phyloP scores from a whole-genome alignment of 2,113 vertebrate species.

The Stigmatopora argus region DNA sequence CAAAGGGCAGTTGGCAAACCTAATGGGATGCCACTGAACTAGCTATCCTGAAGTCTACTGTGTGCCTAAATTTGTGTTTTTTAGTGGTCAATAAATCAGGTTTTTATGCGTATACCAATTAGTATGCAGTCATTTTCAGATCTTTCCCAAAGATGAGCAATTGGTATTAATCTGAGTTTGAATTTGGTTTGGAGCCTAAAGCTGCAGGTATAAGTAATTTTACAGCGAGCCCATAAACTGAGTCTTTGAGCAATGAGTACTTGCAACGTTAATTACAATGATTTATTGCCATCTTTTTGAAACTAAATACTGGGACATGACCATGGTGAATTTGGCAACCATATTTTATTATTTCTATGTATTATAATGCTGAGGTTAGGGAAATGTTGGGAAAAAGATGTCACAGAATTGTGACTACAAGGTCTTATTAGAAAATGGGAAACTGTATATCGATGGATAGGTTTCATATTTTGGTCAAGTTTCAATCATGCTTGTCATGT shows the following conservation, averaged over 20 bases:
- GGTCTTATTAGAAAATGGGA: background rate
- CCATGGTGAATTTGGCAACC: background rate
- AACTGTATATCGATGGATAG: constrained; percentile 25
- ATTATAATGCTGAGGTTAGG: too few species aligned
- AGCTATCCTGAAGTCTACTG: too few species aligned
- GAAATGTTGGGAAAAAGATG: background rate
- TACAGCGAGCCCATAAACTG: too few species aligned
- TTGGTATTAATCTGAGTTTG: background rate
- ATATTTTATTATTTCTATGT: background rate
- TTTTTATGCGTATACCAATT: background rate
- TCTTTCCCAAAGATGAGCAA: background rate
- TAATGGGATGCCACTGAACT: too few species aligned
- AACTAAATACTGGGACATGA: background rate
- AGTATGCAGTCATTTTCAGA: background rate
- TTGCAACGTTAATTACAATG: background rate
- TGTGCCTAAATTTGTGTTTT: too few species aligned
- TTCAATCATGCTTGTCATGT: constrained; percentile 33
- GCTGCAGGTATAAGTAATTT: too few species aligned
- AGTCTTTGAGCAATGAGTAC: background rate
- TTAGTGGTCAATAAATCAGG: too few species aligned
- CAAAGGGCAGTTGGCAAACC: too few species aligned
- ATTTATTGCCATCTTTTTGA: background rate
- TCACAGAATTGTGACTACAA: background rate
- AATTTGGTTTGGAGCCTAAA: background rate
- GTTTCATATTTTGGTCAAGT: constrained; percentile 31